Conservation (phyloP, 2,888 invertebrate species). For the Sinopyrophorus schimmeli region DNA sequence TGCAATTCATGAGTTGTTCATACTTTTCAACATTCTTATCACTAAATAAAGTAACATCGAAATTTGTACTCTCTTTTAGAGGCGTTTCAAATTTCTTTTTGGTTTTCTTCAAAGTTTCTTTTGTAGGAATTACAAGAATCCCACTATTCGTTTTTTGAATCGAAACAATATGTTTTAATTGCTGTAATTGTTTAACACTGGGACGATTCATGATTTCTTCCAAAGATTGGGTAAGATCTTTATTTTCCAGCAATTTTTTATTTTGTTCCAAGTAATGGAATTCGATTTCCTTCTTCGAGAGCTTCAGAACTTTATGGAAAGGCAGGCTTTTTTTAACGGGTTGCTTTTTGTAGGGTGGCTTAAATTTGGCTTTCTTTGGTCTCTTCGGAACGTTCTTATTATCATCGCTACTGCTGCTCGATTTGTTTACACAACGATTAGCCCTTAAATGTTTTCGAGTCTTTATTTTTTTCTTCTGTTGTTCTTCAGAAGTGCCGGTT, state of each 20-base stretch:
- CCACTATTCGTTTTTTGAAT: conserved; percentile 44
- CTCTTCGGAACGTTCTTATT: too few relatives aligned
- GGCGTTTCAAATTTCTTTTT: conserved; percentile 21
- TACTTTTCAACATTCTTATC: conserved; percentile 32
- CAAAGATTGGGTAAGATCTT: conserved; percentile 38
- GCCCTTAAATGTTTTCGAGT: too few relatives aligned
- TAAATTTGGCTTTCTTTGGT: conserved; percentile 10
- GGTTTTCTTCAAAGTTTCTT: conserved; percentile 5
- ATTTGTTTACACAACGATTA: too few relatives aligned
- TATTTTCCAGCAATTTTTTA: conserved; percentile 40
- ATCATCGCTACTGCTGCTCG: too few relatives aligned
- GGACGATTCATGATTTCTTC: conserved; percentile 44
- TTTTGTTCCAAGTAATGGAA: conserved; percentile 45
- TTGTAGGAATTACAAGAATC: conserved; percentile 40
- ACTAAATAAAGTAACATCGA: conserved; percentile 30
- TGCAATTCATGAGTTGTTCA: conserved; percentile 19
- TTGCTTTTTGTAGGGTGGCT: conserved; percentile 15
- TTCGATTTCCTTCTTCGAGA: conserved; percentile 43
- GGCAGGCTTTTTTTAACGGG: not conserved
- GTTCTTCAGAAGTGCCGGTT: too few relatives aligned
- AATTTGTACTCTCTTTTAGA: conserved; percentile 17
- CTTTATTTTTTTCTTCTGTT: too few relatives aligned
- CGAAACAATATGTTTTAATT: conserved; percentile 42
- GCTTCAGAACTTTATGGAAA: conserved; percentile 36
- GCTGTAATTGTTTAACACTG: conserved; percentile 43